Evolutionary conservation across 2,888 invertebrate species (phyloP).

Genomic region (Xestoiulus laeticollis): DNA sequence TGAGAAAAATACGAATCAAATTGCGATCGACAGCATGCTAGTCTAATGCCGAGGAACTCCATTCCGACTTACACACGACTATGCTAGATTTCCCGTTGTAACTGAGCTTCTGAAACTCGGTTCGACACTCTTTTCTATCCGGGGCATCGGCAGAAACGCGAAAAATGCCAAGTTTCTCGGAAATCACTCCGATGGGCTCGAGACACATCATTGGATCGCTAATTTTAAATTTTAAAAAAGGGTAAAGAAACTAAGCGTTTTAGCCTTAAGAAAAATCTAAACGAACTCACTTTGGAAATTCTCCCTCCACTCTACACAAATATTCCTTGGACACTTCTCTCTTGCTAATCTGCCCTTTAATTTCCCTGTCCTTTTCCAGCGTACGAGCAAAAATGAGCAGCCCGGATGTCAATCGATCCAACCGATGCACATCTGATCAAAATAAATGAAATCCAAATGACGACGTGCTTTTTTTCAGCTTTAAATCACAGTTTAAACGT

Average conservation of each 20-base stretch:
- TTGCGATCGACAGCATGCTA: not conserved
- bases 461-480: not conserved
- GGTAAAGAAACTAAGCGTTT: not conserved
- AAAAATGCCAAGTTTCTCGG: slow-evolving; percentile 95
- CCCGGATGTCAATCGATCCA: slow-evolving; percentile 96
- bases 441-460: not conserved
- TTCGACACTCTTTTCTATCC: slow-evolving; percentile 91
- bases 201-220: slow-evolving; percentile 85
- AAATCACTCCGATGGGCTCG: slow-evolving; percentile 91
- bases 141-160: slow-evolving; percentile 88
- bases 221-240: slow-evolving; percentile 54
- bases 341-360: slow-evolving; percentile 94
- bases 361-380: slow-evolving; percentile 90
- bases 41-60: not conserved
- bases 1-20: not conserved
- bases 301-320: slow-evolving; percentile 92
- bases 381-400: slow-evolving; percentile 92
- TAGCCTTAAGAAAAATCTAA: not conserved
- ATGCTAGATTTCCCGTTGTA: slow-evolving; percentile 91
- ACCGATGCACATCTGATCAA: slow-evolving; percentile 79
- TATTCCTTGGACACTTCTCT: slow-evolving; percentile 94
- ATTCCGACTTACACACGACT: slow-evolving; percentile 76
- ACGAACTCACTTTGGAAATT: slow-evolving; percentile 80
- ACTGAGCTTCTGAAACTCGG: slow-evolving; percentile 88
- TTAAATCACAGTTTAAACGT: too few relatives aligned